These are phyloP conservation scores for Cerastis leucographa DNA, from an alignment of 2,888 invertebrate genomes.

Conservation along the genomic window DNA sequence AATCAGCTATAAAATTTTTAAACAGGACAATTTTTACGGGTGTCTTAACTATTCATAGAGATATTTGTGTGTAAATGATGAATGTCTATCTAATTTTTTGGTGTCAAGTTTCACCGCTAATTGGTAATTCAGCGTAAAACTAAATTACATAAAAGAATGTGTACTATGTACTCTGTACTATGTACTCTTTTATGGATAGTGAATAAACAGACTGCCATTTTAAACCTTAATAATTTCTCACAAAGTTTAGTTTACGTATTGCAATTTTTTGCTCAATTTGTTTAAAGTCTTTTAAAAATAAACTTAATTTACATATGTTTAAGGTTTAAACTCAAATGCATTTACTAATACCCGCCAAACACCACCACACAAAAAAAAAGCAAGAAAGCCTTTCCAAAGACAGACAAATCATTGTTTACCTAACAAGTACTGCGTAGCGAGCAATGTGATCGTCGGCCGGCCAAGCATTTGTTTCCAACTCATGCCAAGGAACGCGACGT, in stretches of 20 bases:
- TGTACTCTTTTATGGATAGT: neutral
- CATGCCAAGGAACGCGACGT: conserved; percentile 98
- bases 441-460: conserved; percentile 97
- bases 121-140: neutral
- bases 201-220: conserved; percentile 4
- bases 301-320: neutral
- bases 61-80: conserved; percentile 33
- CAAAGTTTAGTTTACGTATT: neutral
- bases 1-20: neutral
- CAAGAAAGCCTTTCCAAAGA: conserved; percentile 30
- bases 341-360: conserved; percentile 16
- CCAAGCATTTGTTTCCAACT: conserved; percentile 99
- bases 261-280: neutral
- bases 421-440: conserved; percentile 95
- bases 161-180: neutral
- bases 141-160: neutral
- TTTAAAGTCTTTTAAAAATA: neutral
- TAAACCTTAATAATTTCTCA: neutral
- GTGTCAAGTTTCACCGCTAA: neutral
- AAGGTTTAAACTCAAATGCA: neutral
- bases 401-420: conserved; percentile 90
- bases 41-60: conserved; percentile 8
- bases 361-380: conserved; percentile 33
- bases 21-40: conserved; percentile 6
- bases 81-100: conserved; percentile 13